Percentiles rank a stretch among this genome's conserved stretches.
Evolutionary conservation across 2,888 invertebrate species (phyloP).

Genomic region (Microctonus brassicae): DNA sequence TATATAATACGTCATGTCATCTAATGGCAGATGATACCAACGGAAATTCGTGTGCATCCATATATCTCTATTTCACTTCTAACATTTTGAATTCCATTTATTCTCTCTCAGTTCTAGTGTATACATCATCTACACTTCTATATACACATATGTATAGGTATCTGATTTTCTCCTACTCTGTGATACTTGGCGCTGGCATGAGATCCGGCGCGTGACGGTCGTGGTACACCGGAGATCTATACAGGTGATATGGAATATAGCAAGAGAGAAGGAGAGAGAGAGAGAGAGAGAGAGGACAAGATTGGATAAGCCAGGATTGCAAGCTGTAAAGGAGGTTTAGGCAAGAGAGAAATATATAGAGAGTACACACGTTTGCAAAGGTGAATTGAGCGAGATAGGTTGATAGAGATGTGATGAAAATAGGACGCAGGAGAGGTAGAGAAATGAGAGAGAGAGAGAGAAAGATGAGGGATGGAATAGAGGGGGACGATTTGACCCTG

Average conservation of each 20-base stretch:
- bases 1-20: conserved; percentile 7
- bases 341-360: too few species aligned
- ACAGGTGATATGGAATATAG: conserved; percentile 44
- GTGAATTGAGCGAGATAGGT: conserved; percentile 27
- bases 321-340: not conserved
- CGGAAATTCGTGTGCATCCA: conserved; percentile 4
- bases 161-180: not conserved
- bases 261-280: not conserved
- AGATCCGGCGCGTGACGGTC: conserved; percentile 37
- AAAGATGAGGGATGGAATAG: conserved; percentile 23
- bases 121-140: not conserved
- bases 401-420: conserved; percentile 32
- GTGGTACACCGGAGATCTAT: conserved; percentile 33
- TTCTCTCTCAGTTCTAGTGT: not conserved
- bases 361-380: too few species aligned
- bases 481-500: conserved; percentile 63
- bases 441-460: conserved; percentile 37
- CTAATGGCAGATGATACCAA: conserved; percentile 9
- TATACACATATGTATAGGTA: too few species aligned
- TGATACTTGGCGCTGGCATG: not conserved
- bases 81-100: not conserved
- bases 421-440: conserved; percentile 40
- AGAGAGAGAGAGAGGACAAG: not conserved
- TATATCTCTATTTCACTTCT: not conserved
- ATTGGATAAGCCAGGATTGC: conserved; percentile 37